Percentiles rank a stretch among this genome's conserved stretches.
phyloP scores from a whole-genome alignment of 1,140 invertebrate species.

The Oryzaephilus surinamensis region DNA sequence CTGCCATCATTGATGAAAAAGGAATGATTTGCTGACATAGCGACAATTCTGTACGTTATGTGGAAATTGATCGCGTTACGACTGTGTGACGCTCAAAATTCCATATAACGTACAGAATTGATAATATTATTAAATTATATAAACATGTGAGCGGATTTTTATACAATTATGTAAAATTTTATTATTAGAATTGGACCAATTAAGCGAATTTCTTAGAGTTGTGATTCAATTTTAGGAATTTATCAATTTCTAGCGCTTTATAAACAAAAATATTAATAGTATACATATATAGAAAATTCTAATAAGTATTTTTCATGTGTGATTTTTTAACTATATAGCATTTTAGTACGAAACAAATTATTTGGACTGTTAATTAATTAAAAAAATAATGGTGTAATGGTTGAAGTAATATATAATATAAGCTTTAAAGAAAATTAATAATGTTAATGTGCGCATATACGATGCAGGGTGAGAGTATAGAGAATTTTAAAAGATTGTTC shows the following conservation, averaged over 20 bases:
- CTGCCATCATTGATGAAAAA: conserved; percentile 68
- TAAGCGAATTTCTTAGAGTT: conserved; percentile 26
- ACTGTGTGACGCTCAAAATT: conserved; percentile 60
- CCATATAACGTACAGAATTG: conserved; percentile 29
- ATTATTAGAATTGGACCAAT: conserved; percentile 22
- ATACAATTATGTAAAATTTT: conserved; percentile 10
- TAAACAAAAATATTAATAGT: not conserved
- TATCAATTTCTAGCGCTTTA: not conserved
- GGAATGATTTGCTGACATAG: conserved; percentile 88
- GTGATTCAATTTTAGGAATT: conserved; percentile 22
- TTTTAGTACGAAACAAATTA: not conserved
- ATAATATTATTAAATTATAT: not conserved
- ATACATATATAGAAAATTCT: not conserved
- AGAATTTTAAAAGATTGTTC: too few relatives aligned
- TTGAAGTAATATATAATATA: too few relatives aligned
- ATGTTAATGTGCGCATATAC: too few relatives aligned
- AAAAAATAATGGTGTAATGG: not conserved
- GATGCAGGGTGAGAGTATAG: too few relatives aligned
- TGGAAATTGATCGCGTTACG: conserved; percentile 78
- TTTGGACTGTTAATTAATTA: not conserved
- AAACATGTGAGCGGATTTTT: conserved; percentile 6
- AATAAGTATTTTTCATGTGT: not conserved
- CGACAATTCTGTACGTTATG: conserved; percentile 84
- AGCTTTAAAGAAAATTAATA: too few relatives aligned
- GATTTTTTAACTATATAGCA: too few relatives aligned